Evolutionary conservation across 2,888 invertebrate genomes (phyloP).

Genomic region (Heliconius ismenius): DNA sequence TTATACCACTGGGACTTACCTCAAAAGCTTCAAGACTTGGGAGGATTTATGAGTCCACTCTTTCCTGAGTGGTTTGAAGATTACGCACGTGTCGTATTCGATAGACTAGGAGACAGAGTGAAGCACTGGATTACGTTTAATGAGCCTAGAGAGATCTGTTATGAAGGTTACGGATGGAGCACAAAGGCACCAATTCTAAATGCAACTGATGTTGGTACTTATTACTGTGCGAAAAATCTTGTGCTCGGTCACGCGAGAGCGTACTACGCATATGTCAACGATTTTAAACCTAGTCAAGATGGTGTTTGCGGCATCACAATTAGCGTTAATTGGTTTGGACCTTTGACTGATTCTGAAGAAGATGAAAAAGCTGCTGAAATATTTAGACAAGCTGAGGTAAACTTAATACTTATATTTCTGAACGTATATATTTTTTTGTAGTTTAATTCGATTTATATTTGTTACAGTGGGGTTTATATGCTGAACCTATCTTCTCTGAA

Average conservation of each 20-base stretch:
- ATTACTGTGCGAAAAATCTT: slow-evolving; percentile 77
- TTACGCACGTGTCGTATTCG: slow-evolving; percentile 71
- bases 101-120: slow-evolving; percentile 74
- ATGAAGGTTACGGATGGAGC: slow-evolving; percentile 67
- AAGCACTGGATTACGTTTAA: slow-evolving; percentile 83
- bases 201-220: slow-evolving; percentile 72
- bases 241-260: slow-evolving; percentile 79
- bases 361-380: slow-evolving; percentile 62
- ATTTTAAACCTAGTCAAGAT: slow-evolving; percentile 56
- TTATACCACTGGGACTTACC: slow-evolving; percentile 82
- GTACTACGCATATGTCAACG: slow-evolving; percentile 64
- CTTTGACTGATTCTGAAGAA: slow-evolving; percentile 59
- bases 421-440: too few species aligned
- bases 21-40: slow-evolving; percentile 77
- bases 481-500: slow-evolving; percentile 74
- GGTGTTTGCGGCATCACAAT: slow-evolving; percentile 56
- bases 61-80: slow-evolving; percentile 74
- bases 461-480: slow-evolving; percentile 70
- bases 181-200: slow-evolving; percentile 62
- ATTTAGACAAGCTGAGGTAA: slow-evolving; percentile 52
- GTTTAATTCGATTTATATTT: background rate
- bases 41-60: slow-evolving; percentile 75
- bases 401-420: background rate
- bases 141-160: slow-evolving; percentile 74
- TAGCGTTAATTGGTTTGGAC: slow-evolving; percentile 54